These are phyloP conservation scores for Poicephalus meyeri DNA, from an alignment of 2,113 vertebrate species.

Conservation along the genomic window DNA sequence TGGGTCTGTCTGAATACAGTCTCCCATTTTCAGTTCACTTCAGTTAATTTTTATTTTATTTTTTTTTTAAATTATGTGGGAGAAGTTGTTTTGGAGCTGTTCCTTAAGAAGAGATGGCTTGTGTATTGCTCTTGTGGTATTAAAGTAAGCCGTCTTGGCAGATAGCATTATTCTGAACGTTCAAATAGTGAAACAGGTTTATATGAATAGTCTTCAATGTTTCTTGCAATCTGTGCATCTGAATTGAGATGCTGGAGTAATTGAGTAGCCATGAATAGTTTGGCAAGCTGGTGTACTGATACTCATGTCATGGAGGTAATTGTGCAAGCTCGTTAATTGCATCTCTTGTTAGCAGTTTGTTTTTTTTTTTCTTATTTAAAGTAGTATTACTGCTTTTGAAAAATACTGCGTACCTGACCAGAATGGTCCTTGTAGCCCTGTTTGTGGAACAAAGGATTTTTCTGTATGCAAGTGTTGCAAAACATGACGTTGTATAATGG, in stretches of 20 bases:
- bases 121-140: neutral
- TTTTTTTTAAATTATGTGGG: neutral
- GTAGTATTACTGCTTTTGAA: neutral
- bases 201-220: neutral
- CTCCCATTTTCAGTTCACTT: neutral
- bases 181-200: neutral
- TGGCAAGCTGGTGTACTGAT: neutral
- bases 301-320: neutral
- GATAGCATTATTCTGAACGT: neutral
- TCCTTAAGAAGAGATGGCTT: neutral
- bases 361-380: neutral
- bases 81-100: neutral
- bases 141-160: neutral
- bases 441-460: neutral
- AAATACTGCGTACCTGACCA: neutral
- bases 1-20: neutral
- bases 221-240: neutral
- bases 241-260: neutral
- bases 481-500: neutral
- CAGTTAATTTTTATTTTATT: neutral
- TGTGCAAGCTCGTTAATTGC: neutral
- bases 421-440: neutral
- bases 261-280: neutral
- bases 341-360: neutral
- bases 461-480: neutral